phyloP scores from a whole-genome alignment of 1,140 invertebrate species.

The Drepana arcuata region DNA sequence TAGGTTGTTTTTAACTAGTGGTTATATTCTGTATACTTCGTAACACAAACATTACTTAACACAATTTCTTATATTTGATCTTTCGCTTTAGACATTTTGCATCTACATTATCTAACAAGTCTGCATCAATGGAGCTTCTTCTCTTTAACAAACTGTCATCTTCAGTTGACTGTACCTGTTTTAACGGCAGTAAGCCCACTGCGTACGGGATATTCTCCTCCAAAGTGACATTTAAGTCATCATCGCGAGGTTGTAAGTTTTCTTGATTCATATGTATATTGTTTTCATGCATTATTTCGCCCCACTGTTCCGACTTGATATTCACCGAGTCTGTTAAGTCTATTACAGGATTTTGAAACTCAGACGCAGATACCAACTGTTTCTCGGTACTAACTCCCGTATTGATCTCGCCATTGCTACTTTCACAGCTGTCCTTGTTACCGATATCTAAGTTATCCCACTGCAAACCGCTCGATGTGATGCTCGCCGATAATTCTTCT shows the following conservation, averaged over 20 bases:
- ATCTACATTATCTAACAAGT: conserved; percentile 35
- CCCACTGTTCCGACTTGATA: conserved; percentile 17
- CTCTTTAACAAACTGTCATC: conserved; percentile 36
- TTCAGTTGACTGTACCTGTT: conserved; percentile 30
- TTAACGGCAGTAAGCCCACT: conserved; percentile 49
- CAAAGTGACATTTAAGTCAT: conserved; percentile 15
- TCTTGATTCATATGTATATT: conserved; percentile 19
- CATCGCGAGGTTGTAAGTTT: conserved; percentile 12
- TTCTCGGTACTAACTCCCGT: conserved; percentile 2
- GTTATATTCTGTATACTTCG: background rate
- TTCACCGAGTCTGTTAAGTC: conserved; percentile 20
- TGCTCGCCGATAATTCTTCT: conserved; percentile 15
- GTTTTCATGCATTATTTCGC: conserved; percentile 12
- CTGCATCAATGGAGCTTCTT: conserved; percentile 27
- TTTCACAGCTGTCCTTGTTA: conserved; percentile 11
- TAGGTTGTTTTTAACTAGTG: no score
- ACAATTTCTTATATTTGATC: conserved; percentile 50
- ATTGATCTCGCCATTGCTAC: conserved; percentile 6
- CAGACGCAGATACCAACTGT: conserved; percentile 9
- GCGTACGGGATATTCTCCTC: conserved; percentile 54
- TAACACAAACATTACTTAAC: conserved; percentile 3
- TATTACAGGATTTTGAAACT: conserved; percentile 17
- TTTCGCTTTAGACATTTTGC: conserved; percentile 60
- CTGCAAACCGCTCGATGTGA: conserved; percentile 23
- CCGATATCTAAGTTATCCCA: conserved; percentile 30